Percentiles rank a stretch among this genome's conserved stretches.
These are phyloP conservation scores for Petromus typicus DNA, from an alignment of 2,113 vertebrate genomes.

Conservation along the genomic window DNA sequence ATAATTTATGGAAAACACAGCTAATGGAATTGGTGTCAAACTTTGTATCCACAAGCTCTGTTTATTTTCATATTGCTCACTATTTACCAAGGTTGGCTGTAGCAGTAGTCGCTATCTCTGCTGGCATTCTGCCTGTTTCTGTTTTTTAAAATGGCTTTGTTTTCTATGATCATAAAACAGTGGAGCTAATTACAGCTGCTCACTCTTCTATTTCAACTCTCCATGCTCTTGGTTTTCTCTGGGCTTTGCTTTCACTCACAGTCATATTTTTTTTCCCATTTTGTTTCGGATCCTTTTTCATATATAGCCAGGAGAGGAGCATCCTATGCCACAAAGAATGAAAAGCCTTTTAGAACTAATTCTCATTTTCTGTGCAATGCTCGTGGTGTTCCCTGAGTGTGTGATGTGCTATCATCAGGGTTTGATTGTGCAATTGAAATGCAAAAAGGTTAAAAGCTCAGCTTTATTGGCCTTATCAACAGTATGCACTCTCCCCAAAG, in stretches of 20 bases:
- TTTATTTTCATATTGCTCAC: slow-evolving; percentile 67
- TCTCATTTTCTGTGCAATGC: slow-evolving; percentile 67
- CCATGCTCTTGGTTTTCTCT: slow-evolving; percentile 50
- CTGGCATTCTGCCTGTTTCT: slow-evolving; percentile 58
- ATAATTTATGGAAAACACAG: slow-evolving; percentile 67
- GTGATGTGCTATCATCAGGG: slow-evolving; percentile 51
- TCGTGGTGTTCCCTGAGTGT: slow-evolving; percentile 32
- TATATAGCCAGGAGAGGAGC: slow-evolving; percentile 50
- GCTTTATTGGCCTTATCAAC: slow-evolving; percentile 77
- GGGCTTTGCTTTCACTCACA: slow-evolving; percentile 65
- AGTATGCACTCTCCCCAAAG: slow-evolving; percentile 62
- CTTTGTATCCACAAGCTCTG: slow-evolving; percentile 53
- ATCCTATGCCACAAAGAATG: slow-evolving; percentile 56
- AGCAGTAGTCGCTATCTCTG: slow-evolving; percentile 23
- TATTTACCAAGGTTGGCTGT: slow-evolving; percentile 59
- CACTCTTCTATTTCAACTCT: slow-evolving; percentile 62
- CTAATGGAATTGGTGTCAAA: slow-evolving; percentile 51
- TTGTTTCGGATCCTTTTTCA: slow-evolving; percentile 73
- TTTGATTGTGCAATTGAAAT: slow-evolving; percentile 74
- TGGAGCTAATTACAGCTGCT: slow-evolving; percentile 63
- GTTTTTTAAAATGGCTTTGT: slow-evolving; percentile 39
- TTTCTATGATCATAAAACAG: slow-evolving; percentile 52
- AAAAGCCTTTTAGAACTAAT: slow-evolving; percentile 74
- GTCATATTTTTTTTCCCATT: slow-evolving; percentile 44
- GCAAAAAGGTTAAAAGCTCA: slow-evolving; percentile 74